Conservation (phyloP, 30 jellyfish, hydroid and myxozoan species). For the Pelagia noctiluca region DNA sequence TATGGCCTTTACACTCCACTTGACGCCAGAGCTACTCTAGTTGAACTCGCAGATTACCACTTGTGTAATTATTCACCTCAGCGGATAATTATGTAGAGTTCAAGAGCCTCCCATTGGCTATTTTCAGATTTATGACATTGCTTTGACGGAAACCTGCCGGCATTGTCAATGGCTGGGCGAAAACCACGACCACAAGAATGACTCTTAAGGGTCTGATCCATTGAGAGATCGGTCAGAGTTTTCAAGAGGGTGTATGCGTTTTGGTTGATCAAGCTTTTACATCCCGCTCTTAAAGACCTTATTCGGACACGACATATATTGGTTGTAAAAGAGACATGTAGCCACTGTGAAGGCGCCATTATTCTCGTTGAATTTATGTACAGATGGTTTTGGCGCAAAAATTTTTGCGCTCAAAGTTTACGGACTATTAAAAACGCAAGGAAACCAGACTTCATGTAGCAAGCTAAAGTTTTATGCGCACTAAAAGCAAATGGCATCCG, state of each 20-base stretch:
- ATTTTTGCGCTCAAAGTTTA: neutral
- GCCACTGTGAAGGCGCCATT: no score
- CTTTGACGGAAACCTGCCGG: constrained; percentile 73
- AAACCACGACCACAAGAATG: constrained; percentile 72
- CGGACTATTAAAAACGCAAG: neutral
- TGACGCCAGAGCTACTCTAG: constrained; percentile 47
- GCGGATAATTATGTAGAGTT: constrained; percentile 60
- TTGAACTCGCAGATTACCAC: constrained; percentile 72
- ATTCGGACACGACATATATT: neutral
- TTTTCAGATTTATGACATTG: constrained; percentile 72
- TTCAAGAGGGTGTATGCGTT: neutral
- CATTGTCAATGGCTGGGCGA: constrained; percentile 67
- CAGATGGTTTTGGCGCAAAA: neutral
- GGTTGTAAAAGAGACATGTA: neutral
- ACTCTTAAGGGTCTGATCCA: constrained; percentile 21
- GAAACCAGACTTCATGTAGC: no score
- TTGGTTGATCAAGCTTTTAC: neutral
- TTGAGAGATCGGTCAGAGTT: constrained; percentile 10
- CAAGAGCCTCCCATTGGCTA: constrained; percentile 66
- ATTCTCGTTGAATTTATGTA: neutral
- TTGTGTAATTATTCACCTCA: constrained; percentile 63
- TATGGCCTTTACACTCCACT: constrained; percentile 30
- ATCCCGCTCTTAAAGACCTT: neutral
- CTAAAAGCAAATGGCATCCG: no score
- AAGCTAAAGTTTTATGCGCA: no score